Conservation (phyloP, 2,888 invertebrate genomes). For the Clitarchus hookeri region DNA sequence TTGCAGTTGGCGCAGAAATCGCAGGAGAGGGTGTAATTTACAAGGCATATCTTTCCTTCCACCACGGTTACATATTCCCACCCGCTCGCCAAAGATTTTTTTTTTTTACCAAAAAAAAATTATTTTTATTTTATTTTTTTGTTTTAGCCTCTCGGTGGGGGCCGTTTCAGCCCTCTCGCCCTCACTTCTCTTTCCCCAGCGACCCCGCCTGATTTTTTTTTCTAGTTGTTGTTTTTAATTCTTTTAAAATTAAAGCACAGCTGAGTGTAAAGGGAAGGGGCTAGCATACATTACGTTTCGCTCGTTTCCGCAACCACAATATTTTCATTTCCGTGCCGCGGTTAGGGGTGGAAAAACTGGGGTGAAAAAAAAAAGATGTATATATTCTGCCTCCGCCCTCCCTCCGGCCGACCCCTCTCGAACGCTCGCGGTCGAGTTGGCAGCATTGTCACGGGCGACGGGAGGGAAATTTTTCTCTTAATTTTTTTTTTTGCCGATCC, state of each 20-base stretch:
- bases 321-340: conserved; percentile 20
- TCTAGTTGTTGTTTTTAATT: conserved; percentile 19
- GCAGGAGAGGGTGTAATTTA: conserved; percentile 25
- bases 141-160: neutral
- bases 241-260: conserved; percentile 24
- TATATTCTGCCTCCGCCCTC: neutral
- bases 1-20: conserved; percentile 22
- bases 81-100: neutral
- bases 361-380: neutral
- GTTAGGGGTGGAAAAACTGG: neutral
- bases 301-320: conserved; percentile 23
- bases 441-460: neutral
- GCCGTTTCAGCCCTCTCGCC: neutral
- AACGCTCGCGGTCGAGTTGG: neutral
- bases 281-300: conserved; percentile 24
- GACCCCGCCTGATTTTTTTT: neutral
- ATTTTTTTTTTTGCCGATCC: neutral
- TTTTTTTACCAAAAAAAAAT: neutral
- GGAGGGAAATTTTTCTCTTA: neutral
- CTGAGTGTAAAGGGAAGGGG: conserved; percentile 16
- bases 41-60: conserved; percentile 25
- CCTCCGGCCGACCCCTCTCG: too few species aligned
- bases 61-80: neutral
- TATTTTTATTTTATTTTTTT: conserved; percentile 20
- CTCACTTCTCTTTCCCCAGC: neutral